These are phyloP conservation scores for Sapajus apella DNA, from an alignment of 2,113 vertebrate genomes.

Conservation along the genomic window DNA sequence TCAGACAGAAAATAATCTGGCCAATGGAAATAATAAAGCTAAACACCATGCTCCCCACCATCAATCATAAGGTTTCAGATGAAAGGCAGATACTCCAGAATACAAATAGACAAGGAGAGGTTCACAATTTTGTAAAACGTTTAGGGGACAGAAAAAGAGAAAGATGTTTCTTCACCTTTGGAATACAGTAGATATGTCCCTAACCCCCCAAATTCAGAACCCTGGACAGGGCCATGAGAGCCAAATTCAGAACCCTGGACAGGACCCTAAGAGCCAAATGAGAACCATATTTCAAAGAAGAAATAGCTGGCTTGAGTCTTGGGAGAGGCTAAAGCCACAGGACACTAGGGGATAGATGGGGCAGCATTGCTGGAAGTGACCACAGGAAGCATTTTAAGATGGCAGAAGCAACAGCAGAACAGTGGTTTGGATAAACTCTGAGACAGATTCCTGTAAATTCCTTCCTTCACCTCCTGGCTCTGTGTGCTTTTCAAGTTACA, in stretches of 20 bases:
- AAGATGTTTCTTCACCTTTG: not conserved
- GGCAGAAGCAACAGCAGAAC: not conserved
- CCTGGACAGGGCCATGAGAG: not conserved
- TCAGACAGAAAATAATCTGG: not conserved
- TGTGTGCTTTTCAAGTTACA: not conserved
- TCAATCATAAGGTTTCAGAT: not conserved
- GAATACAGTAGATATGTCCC: not conserved
- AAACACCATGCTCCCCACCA: not conserved
- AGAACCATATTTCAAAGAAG: not conserved
- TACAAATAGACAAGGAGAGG: not conserved
- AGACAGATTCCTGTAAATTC: not conserved
- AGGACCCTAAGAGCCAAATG: not conserved
- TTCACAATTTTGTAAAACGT: not conserved
- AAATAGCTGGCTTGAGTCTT: not conserved
- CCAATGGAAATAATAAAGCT: not conserved
- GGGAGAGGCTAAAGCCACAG: not conserved
- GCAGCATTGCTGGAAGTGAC: not conserved
- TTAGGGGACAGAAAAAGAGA: not conserved
- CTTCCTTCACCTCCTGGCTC: not conserved
- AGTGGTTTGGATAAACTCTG: not conserved
- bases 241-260: not conserved
- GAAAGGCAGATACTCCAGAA: not conserved
- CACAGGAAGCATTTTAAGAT: not conserved
- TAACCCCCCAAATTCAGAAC: not conserved
- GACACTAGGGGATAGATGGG: too few relatives aligned